Base-by-base conservation (phyloP, 2,797 vertebrate species). In the Bovichtus variegatus region DNA sequence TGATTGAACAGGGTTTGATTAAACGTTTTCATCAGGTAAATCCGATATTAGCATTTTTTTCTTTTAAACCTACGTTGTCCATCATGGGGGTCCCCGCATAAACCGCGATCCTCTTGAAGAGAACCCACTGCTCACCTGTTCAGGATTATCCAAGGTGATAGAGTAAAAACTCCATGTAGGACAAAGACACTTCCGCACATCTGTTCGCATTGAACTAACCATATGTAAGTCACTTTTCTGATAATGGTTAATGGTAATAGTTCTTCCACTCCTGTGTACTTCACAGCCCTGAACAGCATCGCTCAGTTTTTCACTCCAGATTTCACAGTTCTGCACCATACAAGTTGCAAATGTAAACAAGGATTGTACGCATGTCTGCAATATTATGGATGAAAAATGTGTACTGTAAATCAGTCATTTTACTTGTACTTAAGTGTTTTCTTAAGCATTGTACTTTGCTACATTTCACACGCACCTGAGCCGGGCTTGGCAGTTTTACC, bases 61-160 rank as follows among this genome's bases (percentile, higher is more conserved):
- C 65, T 50, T 34, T 2, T 27, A 62, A 57, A 61, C 47, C 46
- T 34, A 18, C 46, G 8, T 34, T 18, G 21, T 69, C 46, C 34
- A 19, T 43, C 19, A 55, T 66, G 27, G 15, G 44, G 57, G 76
- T 76, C 43, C 40, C 31, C 58, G 41, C 27, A 55, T 70, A 31
- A 72, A 67, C 31, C 2, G 0, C 27, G 40, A 73, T 66, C 53
- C 38, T 2, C 25, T 31, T 65, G 21, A 46, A 77, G 43, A 73
- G 54, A 72, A 77, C 34, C 57, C 16, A 40, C 29, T 13, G 58
- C 66, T 89, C 84, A 89, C 85, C 87, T 90, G 85, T 70, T 91
- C 34, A 59, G 72, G 49, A 90, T 90, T 92, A 83, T 87, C 66
- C 60, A 72, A 77, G 79, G 81, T 81, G 78, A 74, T 38, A 40